Conservation (phyloP, 2,113 vertebrate genomes). For the Engystomops pustulosus region DNA sequence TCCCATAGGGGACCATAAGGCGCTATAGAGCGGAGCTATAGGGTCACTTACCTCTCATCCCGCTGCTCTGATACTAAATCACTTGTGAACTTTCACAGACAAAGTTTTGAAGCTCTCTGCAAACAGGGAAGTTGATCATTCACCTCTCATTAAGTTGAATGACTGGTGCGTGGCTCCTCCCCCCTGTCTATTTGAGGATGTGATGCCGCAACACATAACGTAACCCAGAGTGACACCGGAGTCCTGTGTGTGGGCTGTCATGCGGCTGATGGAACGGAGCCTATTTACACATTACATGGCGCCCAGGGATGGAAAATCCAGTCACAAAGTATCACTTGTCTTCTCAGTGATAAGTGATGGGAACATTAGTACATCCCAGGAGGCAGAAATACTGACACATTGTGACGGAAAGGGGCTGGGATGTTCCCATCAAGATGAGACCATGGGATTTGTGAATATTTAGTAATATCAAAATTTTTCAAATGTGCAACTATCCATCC, state of each 20-base stretch:
- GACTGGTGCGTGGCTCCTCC: neutral
- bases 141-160: neutral
- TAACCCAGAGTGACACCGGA: neutral
- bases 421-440: neutral
- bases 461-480: no score
- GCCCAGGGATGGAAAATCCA: neutral
- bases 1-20: no score
- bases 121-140: conserved; percentile 36
- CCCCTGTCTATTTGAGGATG: neutral
- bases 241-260: neutral
- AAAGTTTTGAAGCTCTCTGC: neutral
- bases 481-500: no score
- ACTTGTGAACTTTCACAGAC: conserved; percentile 11
- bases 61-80: neutral
- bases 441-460: neutral
- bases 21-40: neutral
- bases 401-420: neutral
- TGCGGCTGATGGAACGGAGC: neutral
- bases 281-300: neutral
- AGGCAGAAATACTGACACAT: neutral
- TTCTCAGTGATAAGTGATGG: neutral
- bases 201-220: neutral
- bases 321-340: neutral
- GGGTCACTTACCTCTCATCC: neutral
- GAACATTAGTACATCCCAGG: neutral